Evolutionary conservation across 2,888 invertebrate genomes (phyloP), one percentile per base, ranked within the genome.

Genomic region (Noctua fimbriata): DNA sequence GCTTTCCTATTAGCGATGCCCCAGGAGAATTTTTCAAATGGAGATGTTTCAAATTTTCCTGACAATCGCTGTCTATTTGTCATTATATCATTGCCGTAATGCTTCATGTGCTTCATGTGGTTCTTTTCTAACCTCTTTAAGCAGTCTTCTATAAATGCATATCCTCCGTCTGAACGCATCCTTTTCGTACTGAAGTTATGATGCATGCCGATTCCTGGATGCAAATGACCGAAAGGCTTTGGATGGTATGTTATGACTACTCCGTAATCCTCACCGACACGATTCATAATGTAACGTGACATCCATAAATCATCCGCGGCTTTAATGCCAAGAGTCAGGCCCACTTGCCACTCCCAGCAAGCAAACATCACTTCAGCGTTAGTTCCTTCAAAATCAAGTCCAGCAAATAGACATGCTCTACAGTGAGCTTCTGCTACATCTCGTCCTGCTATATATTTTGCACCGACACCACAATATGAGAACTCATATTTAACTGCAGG

Each of bases 341-440:
- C 99, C 24, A 99, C 98, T 94, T 99, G 99, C 95, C 97, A 98
- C 93, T 98, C 98, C 98, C 98, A 98, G 97, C 98, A 99, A 49
- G 98, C 98, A 41, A 98, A 98, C 99, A 99, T 99, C 47, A 99
- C 99, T 97, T 99, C 99, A 10, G 99, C 99, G 93, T 99, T 99
- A 58, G 98, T 98, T 58, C 99, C 99, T 87, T 98, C 98, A 89
- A 99, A 98, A 90, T 98, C 98, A 83, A 99, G 97, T 69, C 99
- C 99, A 81, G 99, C 98, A 94, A 99, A 99, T 73, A 99, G 97
- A 92, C 99, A 99, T 16, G 99, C 96, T 85, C 95, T 94, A 0
- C 93, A 91, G 92, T 99, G 99, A 16, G 99, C 98, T 95, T 99
- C 99, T 32, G 98, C 98, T 85, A 99, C 98, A 92, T 99, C 99